Evolutionary conservation across 2,113 vertebrate genomes (phyloP).

Genomic region (Pandion haliaetus): DNA sequence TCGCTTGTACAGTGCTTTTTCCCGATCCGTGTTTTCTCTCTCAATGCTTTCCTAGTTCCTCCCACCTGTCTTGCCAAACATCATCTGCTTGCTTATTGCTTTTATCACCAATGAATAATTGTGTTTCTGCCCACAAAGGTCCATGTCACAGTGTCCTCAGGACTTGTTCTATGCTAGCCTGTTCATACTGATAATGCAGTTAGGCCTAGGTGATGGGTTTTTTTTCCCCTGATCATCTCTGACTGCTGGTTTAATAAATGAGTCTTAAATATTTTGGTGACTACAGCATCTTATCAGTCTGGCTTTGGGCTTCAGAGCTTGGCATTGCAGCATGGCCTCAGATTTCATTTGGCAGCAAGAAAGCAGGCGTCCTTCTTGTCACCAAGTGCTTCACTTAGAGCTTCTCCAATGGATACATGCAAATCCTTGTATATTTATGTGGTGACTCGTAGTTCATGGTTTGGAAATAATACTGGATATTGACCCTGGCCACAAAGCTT

Average conservation of each 20-base stretch:
- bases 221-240: not conserved
- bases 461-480: not conserved
- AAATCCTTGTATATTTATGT: not conserved
- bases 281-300: not conserved
- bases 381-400: not conserved
- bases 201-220: not conserved
- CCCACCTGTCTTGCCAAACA: not conserved
- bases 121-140: not conserved
- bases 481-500: not conserved
- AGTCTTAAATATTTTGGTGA: not conserved
- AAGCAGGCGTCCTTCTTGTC: not conserved
- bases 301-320: not conserved
- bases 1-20: not conserved
- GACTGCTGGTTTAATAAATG: not conserved
- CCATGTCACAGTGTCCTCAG: not conserved
- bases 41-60: not conserved
- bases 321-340: not conserved
- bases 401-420: not conserved
- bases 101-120: not conserved
- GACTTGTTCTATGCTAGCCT: not conserved
- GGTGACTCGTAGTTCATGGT: not conserved
- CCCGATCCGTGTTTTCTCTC: not conserved
- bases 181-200: not conserved
- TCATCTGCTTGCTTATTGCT: constrained; percentile 4
- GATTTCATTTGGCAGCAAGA: not conserved